phyloP scores from a whole-genome alignment of 2,113 vertebrate genomes.

The Oophaga pumilio region DNA sequence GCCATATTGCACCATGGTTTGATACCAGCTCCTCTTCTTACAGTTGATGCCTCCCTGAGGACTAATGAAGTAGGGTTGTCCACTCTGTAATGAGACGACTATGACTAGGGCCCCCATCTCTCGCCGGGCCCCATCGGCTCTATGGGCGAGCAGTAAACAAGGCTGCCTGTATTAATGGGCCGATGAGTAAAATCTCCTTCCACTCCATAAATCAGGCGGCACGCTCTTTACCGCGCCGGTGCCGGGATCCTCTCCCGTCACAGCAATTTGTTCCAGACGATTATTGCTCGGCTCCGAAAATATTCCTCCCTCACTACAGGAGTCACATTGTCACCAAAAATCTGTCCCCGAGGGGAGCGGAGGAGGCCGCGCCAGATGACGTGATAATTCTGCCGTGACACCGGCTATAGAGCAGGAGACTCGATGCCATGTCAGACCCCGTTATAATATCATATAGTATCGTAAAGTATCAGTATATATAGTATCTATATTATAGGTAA shows the following conservation, averaged over 20 bases:
- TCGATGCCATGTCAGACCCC: neutral
- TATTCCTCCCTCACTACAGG: neutral
- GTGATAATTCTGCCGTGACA: neutral
- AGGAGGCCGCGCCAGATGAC: neutral
- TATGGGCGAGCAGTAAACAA: conserved; percentile 72
- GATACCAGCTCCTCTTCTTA: conserved; percentile 71
- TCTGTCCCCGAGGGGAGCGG: neutral
- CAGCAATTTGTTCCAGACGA: conserved; percentile 62
- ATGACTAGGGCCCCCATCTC: conserved; percentile 64
- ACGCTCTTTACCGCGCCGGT: conserved; percentile 65
- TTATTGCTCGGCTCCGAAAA: conserved; percentile 60
- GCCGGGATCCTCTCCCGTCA: conserved; percentile 49
- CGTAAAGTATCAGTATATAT: too few species aligned
- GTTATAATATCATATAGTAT: neutral
- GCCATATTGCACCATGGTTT: conserved; percentile 51
- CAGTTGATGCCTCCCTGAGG: conserved; percentile 70
- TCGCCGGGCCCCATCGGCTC: conserved; percentile 68
- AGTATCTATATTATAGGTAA: neutral
- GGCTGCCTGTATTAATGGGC: conserved; percentile 72
- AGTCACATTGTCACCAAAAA: neutral
- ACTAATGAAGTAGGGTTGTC: conserved; percentile 68
- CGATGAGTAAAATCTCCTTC: conserved; percentile 72
- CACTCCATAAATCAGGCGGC: conserved; percentile 71
- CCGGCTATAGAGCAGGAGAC: neutral
- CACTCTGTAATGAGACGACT: conserved; percentile 71